Conservation (phyloP, 1,140 invertebrate genomes). For the Stenopsyche tienmushanensis region DNA sequence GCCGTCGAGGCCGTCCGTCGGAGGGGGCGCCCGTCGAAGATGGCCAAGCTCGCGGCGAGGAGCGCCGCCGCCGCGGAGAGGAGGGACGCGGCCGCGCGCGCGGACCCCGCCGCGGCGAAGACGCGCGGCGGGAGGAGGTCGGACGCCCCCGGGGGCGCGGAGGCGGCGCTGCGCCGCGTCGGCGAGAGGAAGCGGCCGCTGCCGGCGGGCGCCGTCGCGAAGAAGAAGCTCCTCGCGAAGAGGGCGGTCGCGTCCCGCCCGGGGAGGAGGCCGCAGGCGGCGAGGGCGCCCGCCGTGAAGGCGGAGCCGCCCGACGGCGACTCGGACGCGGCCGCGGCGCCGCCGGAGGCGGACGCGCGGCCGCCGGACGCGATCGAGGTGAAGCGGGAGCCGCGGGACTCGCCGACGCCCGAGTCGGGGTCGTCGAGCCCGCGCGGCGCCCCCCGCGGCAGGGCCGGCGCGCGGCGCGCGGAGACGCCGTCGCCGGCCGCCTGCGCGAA, state of each 20-base stretch:
- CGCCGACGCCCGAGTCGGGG: conserved; percentile 44
- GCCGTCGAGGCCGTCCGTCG: conserved; percentile 18
- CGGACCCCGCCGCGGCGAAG: conserved; percentile 14
- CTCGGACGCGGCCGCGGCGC: conserved; percentile 45
- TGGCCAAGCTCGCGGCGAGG: neutral
- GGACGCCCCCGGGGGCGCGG: no score
- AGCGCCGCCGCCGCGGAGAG: neutral
- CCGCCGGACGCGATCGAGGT: conserved; percentile 44
- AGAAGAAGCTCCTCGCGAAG: conserved; percentile 49
- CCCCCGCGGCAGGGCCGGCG: conserved; percentile 45
- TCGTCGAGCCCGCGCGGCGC: conserved; percentile 55
- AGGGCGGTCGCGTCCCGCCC: conserved; percentile 46
- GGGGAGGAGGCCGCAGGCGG: conserved; percentile 43
- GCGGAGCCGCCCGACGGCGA: conserved; percentile 45
- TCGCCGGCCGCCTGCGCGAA: conserved; percentile 46
- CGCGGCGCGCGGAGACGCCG: conserved; percentile 45
- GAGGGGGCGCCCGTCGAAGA: conserved; percentile 18
- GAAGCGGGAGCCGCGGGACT: conserved; percentile 49
- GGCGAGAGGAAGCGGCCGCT: conserved; percentile 38
- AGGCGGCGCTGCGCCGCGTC: conserved; percentile 46
- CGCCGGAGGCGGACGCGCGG: conserved; percentile 42
- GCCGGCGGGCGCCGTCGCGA: conserved; percentile 49
- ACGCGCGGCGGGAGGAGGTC: conserved; percentile 44
- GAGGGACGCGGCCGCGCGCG: conserved; percentile 4
- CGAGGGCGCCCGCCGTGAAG: neutral